A percentile compares a stretch with the other conserved stretches of the same genome.
phyloP scores from a whole-genome alignment of 1,140 invertebrate species.

The Lasaia peninsularis region DNA sequence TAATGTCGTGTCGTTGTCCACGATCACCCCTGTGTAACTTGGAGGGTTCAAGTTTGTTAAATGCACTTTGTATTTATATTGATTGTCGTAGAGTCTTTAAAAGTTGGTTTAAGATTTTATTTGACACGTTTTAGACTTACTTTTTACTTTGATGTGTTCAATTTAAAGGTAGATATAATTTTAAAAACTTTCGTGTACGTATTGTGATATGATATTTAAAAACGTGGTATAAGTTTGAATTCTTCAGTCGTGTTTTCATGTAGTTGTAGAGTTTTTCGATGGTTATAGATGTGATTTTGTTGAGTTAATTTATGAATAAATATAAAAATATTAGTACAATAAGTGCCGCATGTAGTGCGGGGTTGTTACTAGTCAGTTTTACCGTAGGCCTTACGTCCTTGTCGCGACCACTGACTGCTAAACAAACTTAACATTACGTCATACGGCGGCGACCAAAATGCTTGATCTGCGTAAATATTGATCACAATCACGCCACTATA shows the following conservation, averaged over 20 bases:
- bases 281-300: not conserved
- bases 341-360: not conserved
- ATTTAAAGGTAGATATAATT: not conserved
- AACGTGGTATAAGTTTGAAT: too few relatives aligned
- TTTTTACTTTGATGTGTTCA: not conserved
- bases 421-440: constrained; percentile 55
- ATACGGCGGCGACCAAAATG: constrained; percentile 36
- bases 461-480: constrained; percentile 66
- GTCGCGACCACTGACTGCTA: constrained; percentile 42
- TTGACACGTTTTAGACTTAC: not conserved
- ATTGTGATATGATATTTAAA: not conserved
- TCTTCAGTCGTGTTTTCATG: not conserved
- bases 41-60: constrained; percentile 38
- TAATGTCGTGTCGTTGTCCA: constrained; percentile 31
- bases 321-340: not conserved
- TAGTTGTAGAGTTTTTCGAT: not conserved
- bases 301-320: not conserved
- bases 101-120: constrained; percentile 1
- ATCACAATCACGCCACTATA: constrained; percentile 60
- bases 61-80: constrained; percentile 27
- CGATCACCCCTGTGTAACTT: constrained; percentile 35
- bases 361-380: not conserved
- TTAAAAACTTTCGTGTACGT: not conserved
- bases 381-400: constrained; percentile 41
- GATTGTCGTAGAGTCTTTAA: constrained; percentile 9